Evolutionary conservation across 2,888 invertebrate genomes (phyloP).

Genomic region (Aspidapion aeneum): DNA sequence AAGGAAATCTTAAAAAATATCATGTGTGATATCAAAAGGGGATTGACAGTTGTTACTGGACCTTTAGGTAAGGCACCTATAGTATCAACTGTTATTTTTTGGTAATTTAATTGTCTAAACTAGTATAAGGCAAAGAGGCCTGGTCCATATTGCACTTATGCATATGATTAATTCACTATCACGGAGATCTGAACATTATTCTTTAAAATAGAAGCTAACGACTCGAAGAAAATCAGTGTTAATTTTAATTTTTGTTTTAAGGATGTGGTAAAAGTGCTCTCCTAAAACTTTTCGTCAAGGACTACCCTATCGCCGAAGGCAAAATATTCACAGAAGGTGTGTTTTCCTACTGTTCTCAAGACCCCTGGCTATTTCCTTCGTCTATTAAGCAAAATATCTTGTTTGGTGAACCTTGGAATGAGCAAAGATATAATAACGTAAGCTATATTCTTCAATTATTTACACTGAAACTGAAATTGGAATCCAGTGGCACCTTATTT

Average conservation of each 20-base stretch:
- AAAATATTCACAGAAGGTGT: constrained; percentile 48
- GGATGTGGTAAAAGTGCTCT: constrained; percentile 61
- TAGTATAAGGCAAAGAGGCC: no score
- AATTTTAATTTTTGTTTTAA: not conserved
- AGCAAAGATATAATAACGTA: constrained; percentile 55
- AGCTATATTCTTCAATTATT: no score
- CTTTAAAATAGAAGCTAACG: no score
- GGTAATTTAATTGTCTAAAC: no score
- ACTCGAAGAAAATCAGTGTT: no score
- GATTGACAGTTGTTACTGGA: constrained; percentile 58
- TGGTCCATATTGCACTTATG: no score
- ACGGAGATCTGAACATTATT: no score
- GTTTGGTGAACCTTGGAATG: constrained; percentile 63
- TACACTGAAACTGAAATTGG: no score
- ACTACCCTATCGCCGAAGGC: constrained; percentile 48
- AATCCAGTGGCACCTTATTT: no score
- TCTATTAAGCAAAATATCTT: constrained; percentile 73
- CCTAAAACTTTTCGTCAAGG: constrained; percentile 46
- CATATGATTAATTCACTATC: no score
- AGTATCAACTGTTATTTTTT: no score
- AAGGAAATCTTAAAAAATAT: constrained; percentile 46
- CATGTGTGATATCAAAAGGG: constrained; percentile 45
- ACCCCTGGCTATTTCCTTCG: constrained; percentile 59
- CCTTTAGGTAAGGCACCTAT: constrained; percentile 49
- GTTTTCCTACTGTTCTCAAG: constrained; percentile 57